Evolutionary conservation across 2,113 vertebrate genomes (phyloP).

Genomic region (Todiramphus chloris): DNA sequence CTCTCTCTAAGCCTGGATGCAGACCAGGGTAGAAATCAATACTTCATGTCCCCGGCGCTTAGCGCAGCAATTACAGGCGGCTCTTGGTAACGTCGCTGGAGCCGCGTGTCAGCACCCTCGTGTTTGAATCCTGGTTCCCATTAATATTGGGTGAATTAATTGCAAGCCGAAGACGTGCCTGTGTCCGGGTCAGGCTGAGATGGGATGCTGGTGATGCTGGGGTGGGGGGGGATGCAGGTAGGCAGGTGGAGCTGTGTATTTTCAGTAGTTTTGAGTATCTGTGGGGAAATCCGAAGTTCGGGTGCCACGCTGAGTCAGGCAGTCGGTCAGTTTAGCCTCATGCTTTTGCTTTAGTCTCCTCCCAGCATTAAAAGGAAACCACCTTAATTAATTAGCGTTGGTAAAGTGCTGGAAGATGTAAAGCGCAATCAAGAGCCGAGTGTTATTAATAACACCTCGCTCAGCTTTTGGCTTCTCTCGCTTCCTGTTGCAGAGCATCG

Average conservation of each 20-base stretch:
- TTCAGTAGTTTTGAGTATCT: not conserved
- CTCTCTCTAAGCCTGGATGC: not conserved
- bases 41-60: not conserved
- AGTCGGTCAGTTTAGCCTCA: accelerated
- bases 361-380: not conserved
- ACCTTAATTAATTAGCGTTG: constrained; percentile 31
- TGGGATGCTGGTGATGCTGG: not conserved
- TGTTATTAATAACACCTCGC: not conserved
- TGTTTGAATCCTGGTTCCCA: not conserved
- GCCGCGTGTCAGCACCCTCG: not conserved
- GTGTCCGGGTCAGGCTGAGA: not conserved
- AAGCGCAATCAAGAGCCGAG: not conserved
- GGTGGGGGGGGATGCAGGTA: not conserved
- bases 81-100: not conserved
- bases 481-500: accelerated
- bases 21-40: constrained; percentile 4
- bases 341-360: not conserved
- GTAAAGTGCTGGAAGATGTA: constrained; percentile 8
- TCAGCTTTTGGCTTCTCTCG: not conserved
- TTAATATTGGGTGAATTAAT: not conserved
- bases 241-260: not conserved
- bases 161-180: not conserved
- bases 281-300: not conserved
- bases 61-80: constrained; percentile 1
- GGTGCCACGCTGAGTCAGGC: accelerated